Conservation (phyloP, 2,888 invertebrate genomes). For the Thyatira batis region DNA sequence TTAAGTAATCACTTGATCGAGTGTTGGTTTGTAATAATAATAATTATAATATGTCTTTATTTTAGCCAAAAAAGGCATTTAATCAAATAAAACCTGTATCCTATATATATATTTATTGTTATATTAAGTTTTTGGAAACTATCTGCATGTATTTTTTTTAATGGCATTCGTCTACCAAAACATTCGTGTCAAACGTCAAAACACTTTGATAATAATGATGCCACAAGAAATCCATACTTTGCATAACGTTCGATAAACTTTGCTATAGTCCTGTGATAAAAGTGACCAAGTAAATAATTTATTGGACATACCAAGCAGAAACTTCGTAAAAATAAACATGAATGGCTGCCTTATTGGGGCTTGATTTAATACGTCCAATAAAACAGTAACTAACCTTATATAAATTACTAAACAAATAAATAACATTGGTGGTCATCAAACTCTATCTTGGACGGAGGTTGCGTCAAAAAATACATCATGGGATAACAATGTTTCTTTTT, state of each 20-base stretch:
- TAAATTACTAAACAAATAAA: constrained; percentile 83
- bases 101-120: too few relatives aligned
- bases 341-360: constrained; percentile 82
- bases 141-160: too few relatives aligned
- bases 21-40: too few relatives aligned
- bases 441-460: constrained; percentile 54
- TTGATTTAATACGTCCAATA: constrained; percentile 81
- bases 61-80: too few relatives aligned
- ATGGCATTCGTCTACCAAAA: too few relatives aligned
- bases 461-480: constrained; percentile 38
- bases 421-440: constrained; percentile 78
- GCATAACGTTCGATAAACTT: constrained; percentile 66
- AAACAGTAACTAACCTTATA: constrained; percentile 82
- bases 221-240: constrained; percentile 43
- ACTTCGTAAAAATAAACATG: constrained; percentile 82
- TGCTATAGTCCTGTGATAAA: constrained; percentile 76
- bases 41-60: too few relatives aligned
- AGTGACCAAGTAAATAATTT: constrained; percentile 80
- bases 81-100: too few relatives aligned
- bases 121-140: too few relatives aligned
- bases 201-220: constrained; percentile 3
- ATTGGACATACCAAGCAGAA: constrained; percentile 78
- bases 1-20: too few relatives aligned
- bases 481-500: constrained; percentile 44
- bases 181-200: too few relatives aligned